Base-by-base conservation (phyloP, 2,888 invertebrate species). In the Pollenia labialis region DNA sequence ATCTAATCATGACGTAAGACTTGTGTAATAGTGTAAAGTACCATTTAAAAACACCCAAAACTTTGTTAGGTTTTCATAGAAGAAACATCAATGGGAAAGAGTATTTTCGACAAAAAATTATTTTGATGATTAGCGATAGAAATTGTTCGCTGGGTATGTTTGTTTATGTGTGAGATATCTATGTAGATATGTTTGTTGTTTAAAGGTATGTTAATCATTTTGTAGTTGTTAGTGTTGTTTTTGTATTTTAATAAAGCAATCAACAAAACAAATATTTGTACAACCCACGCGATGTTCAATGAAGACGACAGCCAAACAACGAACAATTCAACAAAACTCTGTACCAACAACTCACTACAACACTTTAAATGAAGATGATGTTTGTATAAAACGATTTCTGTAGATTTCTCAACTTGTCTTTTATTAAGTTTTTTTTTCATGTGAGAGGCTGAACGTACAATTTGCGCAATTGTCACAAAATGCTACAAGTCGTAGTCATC, bases 231-330 rank as follows among this genome's bases (percentile, higher is more conserved):
- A 14, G 56, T 76, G 68, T 44, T 54, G 60, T 68, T 69, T 58
- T 23, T 56, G 56, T 64, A 18, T 60, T 76, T 81, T 87, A 87
- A 81, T 75, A 87, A 85, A 81, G 81, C 62, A 85, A 85, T 75
- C 87, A 85, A 85, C 64, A 81, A 76, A 72, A 58, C 71, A 83
- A 76, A 83, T 80, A 86, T 83, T 86, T 83, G 66, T 76, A 72
- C 84, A 77, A 68, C 83, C 87, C 85, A 87, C 85, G 87, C 85
- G 66, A 85, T 87, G 46, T 85, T 76, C 79, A 87, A 72, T 85
- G 66, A 82, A 60, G 69, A 79, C 64, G 58, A 66, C 16, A 76
- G 48, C 56, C 76, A 58, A 52, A 52, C 50, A 68, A 68, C 52
- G 0, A 40, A 54, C 52, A 79, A 40, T 60, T 54, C 50, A 80